Base-by-base conservation (phyloP, 2,797 vertebrate species). In the Tragopan temminckii region DNA sequence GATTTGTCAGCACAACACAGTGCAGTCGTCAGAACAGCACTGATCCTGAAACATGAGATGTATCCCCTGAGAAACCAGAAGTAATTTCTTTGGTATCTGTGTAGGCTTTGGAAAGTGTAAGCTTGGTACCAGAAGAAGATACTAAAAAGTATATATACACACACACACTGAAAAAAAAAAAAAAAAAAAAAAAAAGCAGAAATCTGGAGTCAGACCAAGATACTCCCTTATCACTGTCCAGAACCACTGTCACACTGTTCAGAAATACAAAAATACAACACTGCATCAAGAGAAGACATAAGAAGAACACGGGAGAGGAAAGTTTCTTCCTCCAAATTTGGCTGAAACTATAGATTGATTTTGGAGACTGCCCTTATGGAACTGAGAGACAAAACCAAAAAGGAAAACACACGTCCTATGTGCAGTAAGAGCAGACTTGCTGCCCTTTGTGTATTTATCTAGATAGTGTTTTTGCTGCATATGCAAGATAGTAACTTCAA, bases 61-160 rank as follows among this genome's bases (percentile, higher is more conserved):
- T 11, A 42, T 25, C 61, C 79, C 27, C 62, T 75, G 79, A 81
- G 90, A 94, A 88, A 23, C 48, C 7, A 7, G 59, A 11, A 80
- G 35, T 64, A 71, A 92, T 68, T 94, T 87, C 89, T 80, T 48
- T 63, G 53, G 80, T 55, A 90, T 52, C 72, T 42, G 75, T 55
- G 52, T 31, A 53, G 52, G 52, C 52, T 53, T 53, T 11, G 52
- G 35, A 85, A 94, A 89, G 38, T 5, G 10, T 58, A 77, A 83
- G 69, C 55, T 88, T 75, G 24, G 48, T 91, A 91, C 88, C 71
- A 93, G 64, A 21, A 94, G 46, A 89, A 89, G 53, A 21, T 81
- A 90, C 52, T 67, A 17, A 61, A 67, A 27, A 14, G 13, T 7
- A 18, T 31, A 31, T 53, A 31, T 29, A 52, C 16, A 24, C 21